A percentile compares a stretch with the other conserved stretches of the same genome.
phyloP scores from a whole-genome alignment of 2,113 vertebrate species.

The Gadus macrocephalus region DNA sequence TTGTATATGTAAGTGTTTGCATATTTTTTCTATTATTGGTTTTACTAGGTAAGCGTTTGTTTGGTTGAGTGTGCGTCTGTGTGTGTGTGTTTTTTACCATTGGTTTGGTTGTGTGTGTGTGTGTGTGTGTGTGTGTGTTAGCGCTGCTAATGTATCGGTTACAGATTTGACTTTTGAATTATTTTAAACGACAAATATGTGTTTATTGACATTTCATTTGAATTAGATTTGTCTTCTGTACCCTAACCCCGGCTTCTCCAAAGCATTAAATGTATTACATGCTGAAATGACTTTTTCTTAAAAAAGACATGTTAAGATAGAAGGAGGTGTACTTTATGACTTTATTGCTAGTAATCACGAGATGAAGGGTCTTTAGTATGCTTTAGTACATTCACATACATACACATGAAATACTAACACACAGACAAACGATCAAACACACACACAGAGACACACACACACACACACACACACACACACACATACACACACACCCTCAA shows the following conservation, averaged over 20 bases:
- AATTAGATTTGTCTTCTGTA: no score
- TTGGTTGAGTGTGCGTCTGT: neutral
- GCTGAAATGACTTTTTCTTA: no score
- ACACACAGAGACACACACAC: no score
- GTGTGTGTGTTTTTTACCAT: neutral
- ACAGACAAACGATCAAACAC: neutral
- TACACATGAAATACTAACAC: no score
- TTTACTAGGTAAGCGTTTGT: neutral
- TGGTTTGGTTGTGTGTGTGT: neutral
- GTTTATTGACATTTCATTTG: neutral
- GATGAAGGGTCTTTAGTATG: no score
- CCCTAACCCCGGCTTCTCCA: no score
- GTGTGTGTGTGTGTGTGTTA: slow-evolving; percentile 13
- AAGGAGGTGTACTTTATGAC: no score
- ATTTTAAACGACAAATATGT: neutral
- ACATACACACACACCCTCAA: neutral
- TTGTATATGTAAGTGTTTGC: neutral
- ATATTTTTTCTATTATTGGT: neutral
- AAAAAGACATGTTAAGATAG: no score
- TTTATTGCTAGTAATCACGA: no score
- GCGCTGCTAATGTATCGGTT: neutral
- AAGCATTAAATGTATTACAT: no score
- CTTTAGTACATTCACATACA: neutral
- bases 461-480: neutral
- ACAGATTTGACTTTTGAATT: neutral